Percentiles rank a stretch among this genome's conserved stretches.
These are phyloP conservation scores for Tachina fera DNA, from an alignment of 2,888 invertebrate species.

Conservation along the genomic window DNA sequence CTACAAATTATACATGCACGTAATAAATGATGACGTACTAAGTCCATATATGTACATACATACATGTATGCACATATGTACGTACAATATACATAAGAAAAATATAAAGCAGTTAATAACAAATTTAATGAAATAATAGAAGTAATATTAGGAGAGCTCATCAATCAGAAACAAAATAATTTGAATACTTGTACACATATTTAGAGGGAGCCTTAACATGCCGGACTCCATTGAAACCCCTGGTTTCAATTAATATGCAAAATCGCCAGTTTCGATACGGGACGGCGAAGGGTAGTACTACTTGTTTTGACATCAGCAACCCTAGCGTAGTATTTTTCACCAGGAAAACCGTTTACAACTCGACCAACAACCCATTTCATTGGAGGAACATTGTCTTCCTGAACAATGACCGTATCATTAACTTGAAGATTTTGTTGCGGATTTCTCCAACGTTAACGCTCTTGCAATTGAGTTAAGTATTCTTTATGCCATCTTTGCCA, in stretches of 20 bases:
- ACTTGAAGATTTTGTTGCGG: conserved; percentile 26
- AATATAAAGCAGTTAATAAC: too few relatives aligned
- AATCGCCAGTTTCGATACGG: conserved; percentile 47
- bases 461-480: conserved; percentile 40
- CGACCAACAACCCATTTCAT: too few relatives aligned
- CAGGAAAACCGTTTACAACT: not conserved
- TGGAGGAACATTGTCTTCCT: too few relatives aligned
- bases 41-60: too few relatives aligned
- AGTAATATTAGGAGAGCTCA: too few relatives aligned
- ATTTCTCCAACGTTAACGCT: conserved; percentile 21
- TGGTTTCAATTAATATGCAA: conserved; percentile 44
- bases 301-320: conserved; percentile 39
- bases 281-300: conserved; percentile 21
- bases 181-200: too few relatives aligned
- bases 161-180: too few relatives aligned
- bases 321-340: conserved; percentile 43
- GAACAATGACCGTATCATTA: not conserved
- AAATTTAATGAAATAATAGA: too few relatives aligned
- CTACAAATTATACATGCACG: too few relatives aligned
- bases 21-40: too few relatives aligned
- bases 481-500: conserved; percentile 50
- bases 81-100: too few relatives aligned
- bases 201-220: not conserved
- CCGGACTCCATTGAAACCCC: conserved; percentile 48
- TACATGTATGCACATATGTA: too few relatives aligned